phyloP scores from a whole-genome alignment of 2,888 invertebrate species.

The Ochlodes sylvanus region DNA sequence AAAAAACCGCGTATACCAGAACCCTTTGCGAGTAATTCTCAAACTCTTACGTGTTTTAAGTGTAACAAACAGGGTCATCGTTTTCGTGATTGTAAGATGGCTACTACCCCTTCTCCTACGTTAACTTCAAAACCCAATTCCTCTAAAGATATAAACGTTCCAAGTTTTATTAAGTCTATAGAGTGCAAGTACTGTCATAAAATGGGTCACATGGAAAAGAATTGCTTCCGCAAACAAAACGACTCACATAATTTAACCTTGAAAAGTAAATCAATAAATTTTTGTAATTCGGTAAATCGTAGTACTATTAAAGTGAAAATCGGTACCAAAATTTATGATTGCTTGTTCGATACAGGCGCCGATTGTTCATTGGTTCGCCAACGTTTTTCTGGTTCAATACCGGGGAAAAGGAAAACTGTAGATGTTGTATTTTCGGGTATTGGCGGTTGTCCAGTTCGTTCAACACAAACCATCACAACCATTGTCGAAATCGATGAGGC shows the following conservation, averaged over 20 bases:
- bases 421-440: not conserved
- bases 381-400: not conserved
- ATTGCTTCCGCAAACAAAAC: not conserved
- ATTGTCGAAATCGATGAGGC: not conserved
- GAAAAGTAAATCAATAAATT: conserved; percentile 3
- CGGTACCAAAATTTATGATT: not conserved
- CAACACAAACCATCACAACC: not conserved
- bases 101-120: no score
- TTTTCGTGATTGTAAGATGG: conserved; percentile 30
- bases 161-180: not conserved
- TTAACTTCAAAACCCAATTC: no score
- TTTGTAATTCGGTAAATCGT: not conserved
- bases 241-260: no score
- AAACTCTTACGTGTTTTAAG: conserved; percentile 27
- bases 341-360: conserved; percentile 10
- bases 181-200: not conserved
- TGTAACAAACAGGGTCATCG: conserved; percentile 29
- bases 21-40: no score
- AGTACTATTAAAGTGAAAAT: conserved; percentile 1
- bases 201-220: not conserved
- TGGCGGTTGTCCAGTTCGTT: not conserved
- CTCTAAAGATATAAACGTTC: no score
- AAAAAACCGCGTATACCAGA: conserved; percentile 20
- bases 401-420: not conserved
- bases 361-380: conserved; percentile 8